Evolutionary conservation across 1,140 invertebrate species (phyloP).

Genomic region (Drosophila hydei): DNA sequence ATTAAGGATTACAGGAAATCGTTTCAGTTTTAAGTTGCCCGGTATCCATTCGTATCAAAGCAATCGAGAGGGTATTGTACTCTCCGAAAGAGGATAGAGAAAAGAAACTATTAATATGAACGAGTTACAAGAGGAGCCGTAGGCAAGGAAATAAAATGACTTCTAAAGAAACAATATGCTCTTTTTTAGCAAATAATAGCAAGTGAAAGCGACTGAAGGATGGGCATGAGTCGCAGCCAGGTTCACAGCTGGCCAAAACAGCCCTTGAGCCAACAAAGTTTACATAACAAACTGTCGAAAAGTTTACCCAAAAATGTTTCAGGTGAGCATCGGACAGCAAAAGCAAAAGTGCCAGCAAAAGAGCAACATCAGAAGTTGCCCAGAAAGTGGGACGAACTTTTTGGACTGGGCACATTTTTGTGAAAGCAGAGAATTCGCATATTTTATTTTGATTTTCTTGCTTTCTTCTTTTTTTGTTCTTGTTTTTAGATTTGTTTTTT

Average conservation of each 20-base stretch:
- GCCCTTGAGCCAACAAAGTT: slow-evolving; percentile 44
- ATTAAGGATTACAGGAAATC: neutral
- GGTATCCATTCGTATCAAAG: no score
- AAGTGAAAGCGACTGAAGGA: slow-evolving; percentile 11
- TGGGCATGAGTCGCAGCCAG: slow-evolving; percentile 32
- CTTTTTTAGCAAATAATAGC: slow-evolving; percentile 15
- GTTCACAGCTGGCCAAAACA: slow-evolving; percentile 18
- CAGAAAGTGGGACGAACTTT: slow-evolving; percentile 44
- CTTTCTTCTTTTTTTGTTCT: neutral
- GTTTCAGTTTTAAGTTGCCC: neutral
- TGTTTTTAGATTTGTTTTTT: slow-evolving; percentile 38
- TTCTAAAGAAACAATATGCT: slow-evolving; percentile 32
- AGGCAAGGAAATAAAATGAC: slow-evolving; percentile 32
- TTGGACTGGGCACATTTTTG: slow-evolving; percentile 12
- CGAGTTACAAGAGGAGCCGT: slow-evolving; percentile 26
- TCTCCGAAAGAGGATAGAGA: neutral
- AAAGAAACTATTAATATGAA: slow-evolving; percentile 1
- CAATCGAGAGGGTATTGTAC: neutral
- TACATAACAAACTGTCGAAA: slow-evolving; percentile 70
- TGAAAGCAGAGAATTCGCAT: slow-evolving; percentile 6
- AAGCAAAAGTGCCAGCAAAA: slow-evolving; percentile 24
- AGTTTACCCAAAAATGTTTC: slow-evolving; percentile 67
- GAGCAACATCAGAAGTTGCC: slow-evolving; percentile 63
- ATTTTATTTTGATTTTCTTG: slow-evolving; percentile 26
- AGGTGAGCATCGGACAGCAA: slow-evolving; percentile 57